Percentiles rank a stretch among this genome's conserved stretches.
These are phyloP conservation scores for Thinocorus orbignyianus DNA, from an alignment of 2,113 vertebrate species.

Conservation along the genomic window DNA sequence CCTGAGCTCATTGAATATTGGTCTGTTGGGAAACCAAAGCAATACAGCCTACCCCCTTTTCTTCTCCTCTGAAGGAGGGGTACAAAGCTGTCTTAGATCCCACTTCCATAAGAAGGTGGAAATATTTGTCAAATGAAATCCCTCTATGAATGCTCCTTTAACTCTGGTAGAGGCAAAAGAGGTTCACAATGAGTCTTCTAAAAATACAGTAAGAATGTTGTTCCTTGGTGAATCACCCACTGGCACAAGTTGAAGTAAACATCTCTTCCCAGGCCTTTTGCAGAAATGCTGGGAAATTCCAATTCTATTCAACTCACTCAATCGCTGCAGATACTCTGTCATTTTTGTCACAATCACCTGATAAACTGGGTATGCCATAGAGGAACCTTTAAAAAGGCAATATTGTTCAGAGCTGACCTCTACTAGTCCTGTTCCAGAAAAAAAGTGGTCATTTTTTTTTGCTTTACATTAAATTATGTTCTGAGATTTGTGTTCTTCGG, in stretches of 20 bases:
- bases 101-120: background rate
- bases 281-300: slow-evolving; percentile 24
- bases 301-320: background rate
- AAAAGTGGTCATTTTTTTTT: background rate
- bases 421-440: background rate
- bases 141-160: background rate
- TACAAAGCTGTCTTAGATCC: background rate
- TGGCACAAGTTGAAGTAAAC: background rate
- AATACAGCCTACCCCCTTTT: background rate
- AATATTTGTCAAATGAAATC: background rate
- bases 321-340: background rate
- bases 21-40: background rate
- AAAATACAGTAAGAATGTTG: background rate
- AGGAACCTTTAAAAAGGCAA: background rate
- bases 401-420: background rate
- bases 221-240: background rate
- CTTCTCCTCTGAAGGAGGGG: background rate
- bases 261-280: slow-evolving; percentile 15
- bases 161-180: background rate
- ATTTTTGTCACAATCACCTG: background rate
- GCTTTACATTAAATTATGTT: background rate
- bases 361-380: background rate
- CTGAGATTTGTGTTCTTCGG: background rate
- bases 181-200: background rate
- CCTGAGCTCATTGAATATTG: background rate